Base-by-base conservation (phyloP, 2,113 vertebrate species). In the Brachyhypopomus occidentalis region DNA sequence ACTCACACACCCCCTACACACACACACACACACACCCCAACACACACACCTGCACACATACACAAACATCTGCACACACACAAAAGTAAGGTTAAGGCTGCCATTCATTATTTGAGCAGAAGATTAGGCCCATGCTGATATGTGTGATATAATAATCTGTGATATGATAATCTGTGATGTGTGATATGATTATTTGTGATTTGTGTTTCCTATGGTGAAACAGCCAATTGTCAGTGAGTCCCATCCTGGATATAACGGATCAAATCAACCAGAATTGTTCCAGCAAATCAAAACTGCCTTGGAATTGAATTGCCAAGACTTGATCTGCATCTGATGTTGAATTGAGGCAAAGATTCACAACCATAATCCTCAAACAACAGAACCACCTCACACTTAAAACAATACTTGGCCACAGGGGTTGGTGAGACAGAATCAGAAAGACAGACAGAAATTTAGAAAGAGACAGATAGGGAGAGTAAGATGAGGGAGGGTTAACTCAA, bases 261-360 rank as follows among this genome's bases (percentile, higher is more conserved):
- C 30, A 45, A 80, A 80, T 80, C 70, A 52, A 56, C 64, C 41
- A 52, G 25, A 73, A 73, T 25, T 41, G 72, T 62, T 80, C 69
- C 38, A 7, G 72, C 69, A 63, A 60, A 45, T 20, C 16, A 7
- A 70, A 36, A 72, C 60, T 52, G 69, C 25, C 52, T 80, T 72
- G 8, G 5, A 63, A 80, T 73, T 34, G 25, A 72, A 79, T 79
- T 59, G 41, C 30, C 69, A 16, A 41, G 25, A 9, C 22, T 5
- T 17, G 63, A 52, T 67, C 55, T 67, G 62, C 30, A 22, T 52
- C 16, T 60, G 9, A 17, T 56, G 62, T 72, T 5, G 25, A 72
- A 79, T 72, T 48, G 48, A 22, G 69, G 7, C 36, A 25, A 45
- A 60, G 78, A 25, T 38, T 79, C 19, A 71, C 69, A 45, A 48